A percentile compares a stretch with the other conserved stretches of the same genome.
phyloP scores from a whole-genome alignment of 2,113 vertebrate species.

The Chionodraco myersi region DNA sequence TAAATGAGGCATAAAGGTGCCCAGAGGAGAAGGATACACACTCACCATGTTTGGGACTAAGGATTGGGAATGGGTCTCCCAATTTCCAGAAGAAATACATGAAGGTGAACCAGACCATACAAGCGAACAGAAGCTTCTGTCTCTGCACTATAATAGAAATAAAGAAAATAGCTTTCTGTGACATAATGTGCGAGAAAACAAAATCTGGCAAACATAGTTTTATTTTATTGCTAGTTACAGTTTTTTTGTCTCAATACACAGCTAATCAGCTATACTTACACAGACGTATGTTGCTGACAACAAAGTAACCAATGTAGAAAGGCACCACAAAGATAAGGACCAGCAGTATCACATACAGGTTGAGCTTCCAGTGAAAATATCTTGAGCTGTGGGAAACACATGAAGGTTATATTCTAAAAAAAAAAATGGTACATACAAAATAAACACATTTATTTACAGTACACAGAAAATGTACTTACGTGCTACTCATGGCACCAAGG shows the following conservation, averaged over 20 bases:
- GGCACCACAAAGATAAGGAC: constrained; percentile 97
- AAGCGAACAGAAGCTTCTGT: constrained; percentile 93
- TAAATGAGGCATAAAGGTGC: neutral
- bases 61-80: constrained; percentile 97
- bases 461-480: constrained; percentile 78
- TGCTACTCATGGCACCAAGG: constrained; percentile 93
- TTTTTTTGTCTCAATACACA: neutral
- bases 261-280: constrained; percentile 84
- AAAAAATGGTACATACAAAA: too few relatives aligned
- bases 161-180: neutral
- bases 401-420: neutral
- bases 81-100: constrained; percentile 99
- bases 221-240: neutral
- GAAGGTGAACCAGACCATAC: constrained; percentile 96
- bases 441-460: neutral
- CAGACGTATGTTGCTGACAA: constrained; percentile 97
- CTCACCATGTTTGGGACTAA: constrained; percentile 98
- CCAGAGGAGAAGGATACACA: neutral
- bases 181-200: neutral
- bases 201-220: neutral
- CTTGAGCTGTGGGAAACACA: constrained; percentile 87
- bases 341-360: constrained; percentile 95
- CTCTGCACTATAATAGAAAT: constrained; percentile 87
- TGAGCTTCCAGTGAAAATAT: constrained; percentile 99
- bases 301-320: constrained; percentile 98